phyloP scores from a whole-genome alignment of 92 coral and sea anemone genomes.

The Siderastrea siderea region DNA sequence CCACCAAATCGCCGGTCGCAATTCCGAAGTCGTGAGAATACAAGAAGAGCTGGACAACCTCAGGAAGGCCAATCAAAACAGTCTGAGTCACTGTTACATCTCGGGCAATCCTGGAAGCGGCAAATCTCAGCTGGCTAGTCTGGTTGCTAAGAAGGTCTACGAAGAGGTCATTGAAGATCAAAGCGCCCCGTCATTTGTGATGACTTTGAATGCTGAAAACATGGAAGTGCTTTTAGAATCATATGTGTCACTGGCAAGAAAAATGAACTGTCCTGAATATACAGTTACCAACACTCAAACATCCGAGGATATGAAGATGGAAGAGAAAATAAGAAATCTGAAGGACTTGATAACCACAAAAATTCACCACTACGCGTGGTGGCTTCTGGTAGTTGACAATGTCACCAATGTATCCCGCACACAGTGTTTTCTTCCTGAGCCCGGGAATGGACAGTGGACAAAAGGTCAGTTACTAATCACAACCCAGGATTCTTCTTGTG shows the following conservation, averaged over 20 bases:
- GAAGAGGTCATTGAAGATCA: neutral
- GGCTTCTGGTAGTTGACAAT: conserved; percentile 1
- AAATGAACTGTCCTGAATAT: neutral
- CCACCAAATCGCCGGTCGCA: neutral
- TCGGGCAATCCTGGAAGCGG: too few relatives aligned
- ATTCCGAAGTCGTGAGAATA: neutral
- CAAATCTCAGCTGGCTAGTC: too few relatives aligned
- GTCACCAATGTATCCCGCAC: neutral
- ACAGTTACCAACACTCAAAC: neutral
- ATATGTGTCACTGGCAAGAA: neutral
- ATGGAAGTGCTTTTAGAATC: neutral
- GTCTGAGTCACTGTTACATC: too few relatives aligned
- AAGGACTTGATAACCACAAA: neutral
- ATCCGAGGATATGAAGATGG: neutral
- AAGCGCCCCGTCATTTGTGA: neutral
- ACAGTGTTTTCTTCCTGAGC: conserved; percentile 9
- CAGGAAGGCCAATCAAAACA: too few relatives aligned
- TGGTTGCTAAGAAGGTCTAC: neutral
- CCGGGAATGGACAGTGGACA: conserved; percentile 30
- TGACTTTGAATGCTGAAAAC: neutral
- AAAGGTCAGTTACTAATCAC: conserved; percentile 49
- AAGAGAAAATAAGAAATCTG: neutral
- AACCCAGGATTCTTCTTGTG: conserved; percentile 24
- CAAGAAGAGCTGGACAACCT: neutral
- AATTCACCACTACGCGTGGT: neutral